Percentiles rank a stretch among this genome's conserved stretches.
Conservation (phyloP, 2,888 invertebrate species). For the Carcina quercana region DNA sequence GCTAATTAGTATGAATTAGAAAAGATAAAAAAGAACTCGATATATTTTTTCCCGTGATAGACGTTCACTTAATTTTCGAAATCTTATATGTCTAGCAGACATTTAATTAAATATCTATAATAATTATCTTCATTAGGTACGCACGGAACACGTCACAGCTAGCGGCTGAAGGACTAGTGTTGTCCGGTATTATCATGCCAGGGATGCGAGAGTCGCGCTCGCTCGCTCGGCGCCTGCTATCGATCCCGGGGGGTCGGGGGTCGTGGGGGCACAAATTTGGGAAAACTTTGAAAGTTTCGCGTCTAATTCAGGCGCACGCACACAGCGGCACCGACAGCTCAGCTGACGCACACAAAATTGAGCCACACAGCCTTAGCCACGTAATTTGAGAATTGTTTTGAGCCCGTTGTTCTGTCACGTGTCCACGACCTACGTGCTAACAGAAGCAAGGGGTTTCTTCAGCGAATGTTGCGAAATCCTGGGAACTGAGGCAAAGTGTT, state of each 20-base stretch:
- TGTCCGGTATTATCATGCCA: conserved; percentile 67
- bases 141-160: conserved; percentile 56
- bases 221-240: conserved; percentile 61
- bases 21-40: too few relatives aligned
- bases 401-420: conserved; percentile 62
- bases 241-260: conserved; percentile 51
- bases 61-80: too few relatives aligned
- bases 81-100: too few relatives aligned
- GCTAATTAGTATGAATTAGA: too few relatives aligned
- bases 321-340: conserved; percentile 51
- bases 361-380: conserved; percentile 39
- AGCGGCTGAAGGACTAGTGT: conserved; percentile 53
- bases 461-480: too few relatives aligned
- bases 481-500: too few relatives aligned
- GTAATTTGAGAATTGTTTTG: conserved; percentile 64
- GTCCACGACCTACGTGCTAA: conserved; percentile 54
- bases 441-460: conserved; percentile 32
- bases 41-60: too few relatives aligned
- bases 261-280: conserved; percentile 68
- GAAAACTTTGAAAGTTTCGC: conserved; percentile 75
- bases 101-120: too few relatives aligned
- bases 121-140: too few relatives aligned
- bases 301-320: conserved; percentile 75
- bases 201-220: conserved; percentile 51
- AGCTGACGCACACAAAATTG: conserved; percentile 36